These are phyloP conservation scores for Brenthis hecate DNA, from an alignment of 2,888 invertebrate species.

Conservation along the genomic window DNA sequence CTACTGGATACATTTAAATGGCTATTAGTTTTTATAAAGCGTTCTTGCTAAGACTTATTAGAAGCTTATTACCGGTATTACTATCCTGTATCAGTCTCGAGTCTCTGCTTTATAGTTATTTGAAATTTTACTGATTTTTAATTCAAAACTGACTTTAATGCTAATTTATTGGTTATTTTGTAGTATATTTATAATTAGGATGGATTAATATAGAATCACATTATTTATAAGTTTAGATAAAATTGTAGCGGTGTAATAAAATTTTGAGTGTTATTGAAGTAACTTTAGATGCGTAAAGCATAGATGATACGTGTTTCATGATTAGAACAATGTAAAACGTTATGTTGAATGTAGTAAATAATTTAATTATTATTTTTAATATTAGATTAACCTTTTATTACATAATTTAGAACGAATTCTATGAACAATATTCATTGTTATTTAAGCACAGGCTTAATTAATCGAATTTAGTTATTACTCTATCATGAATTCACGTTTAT, in stretches of 20 bases:
- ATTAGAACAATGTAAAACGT: too few species aligned
- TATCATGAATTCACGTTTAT: too few species aligned
- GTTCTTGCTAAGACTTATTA: slow-evolving; percentile 11
- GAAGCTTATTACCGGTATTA: slow-evolving; percentile 14
- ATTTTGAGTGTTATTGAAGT: background rate
- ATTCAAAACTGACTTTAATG: slow-evolving; percentile 28
- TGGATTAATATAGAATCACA: slow-evolving; percentile 5
- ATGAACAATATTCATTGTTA: too few species aligned
- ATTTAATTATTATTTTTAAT: too few species aligned
- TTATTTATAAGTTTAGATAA: slow-evolving; percentile 11
- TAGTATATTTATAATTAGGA: slow-evolving; percentile 19
- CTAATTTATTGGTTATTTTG: slow-evolving; percentile 24
- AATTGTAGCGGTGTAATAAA: background rate
- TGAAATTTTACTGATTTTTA: slow-evolving; percentile 29
- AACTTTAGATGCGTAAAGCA: too few species aligned
- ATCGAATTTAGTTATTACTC: too few species aligned
- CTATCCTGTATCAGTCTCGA: slow-evolving; percentile 16
- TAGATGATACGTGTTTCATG: too few species aligned
- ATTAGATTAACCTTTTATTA: too few species aligned
- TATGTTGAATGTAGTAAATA: too few species aligned
- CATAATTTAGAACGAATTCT: too few species aligned
- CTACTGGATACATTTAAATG: slow-evolving; percentile 19
- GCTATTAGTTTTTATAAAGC: slow-evolving; percentile 19
- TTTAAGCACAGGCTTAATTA: too few species aligned
- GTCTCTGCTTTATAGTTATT: slow-evolving; percentile 25